Evolutionary conservation across 1,140 invertebrate genomes (phyloP).

Genomic region (Habropoda laboriosa): DNA sequence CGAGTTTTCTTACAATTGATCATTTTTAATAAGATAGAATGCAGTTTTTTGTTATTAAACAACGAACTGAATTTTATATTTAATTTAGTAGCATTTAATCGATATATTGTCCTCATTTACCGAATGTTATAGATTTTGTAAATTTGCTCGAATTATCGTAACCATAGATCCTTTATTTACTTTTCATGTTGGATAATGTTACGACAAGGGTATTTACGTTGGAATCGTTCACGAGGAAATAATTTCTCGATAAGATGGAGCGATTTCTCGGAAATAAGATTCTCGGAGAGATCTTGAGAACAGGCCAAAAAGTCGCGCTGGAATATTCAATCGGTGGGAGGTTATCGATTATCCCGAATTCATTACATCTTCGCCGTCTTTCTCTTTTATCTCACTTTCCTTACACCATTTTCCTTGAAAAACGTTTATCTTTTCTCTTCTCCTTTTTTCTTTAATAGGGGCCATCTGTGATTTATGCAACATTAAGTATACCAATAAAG

Average conservation of each 20-base stretch:
- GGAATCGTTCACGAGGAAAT: not conserved
- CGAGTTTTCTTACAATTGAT: no score
- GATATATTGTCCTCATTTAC: no score
- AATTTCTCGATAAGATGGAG: not conserved
- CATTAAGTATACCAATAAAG: no score
- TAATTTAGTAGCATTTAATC: no score
- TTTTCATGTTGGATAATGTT: not conserved
- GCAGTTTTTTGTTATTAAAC: no score
- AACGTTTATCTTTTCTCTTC: no score
- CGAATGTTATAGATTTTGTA: not conserved
- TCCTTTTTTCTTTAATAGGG: no score
- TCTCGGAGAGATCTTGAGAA: not conserved
- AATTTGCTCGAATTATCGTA: no score
- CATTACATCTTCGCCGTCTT: not conserved
- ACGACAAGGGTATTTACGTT: not conserved
- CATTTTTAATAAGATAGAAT: no score
- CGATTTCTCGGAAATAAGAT: not conserved
- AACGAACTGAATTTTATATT: no score
- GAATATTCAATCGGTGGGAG: not conserved
- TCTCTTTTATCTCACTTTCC: not conserved
- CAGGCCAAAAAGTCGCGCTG: not conserved
- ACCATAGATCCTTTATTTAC: no score
- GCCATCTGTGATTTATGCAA: no score
- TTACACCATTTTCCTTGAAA: not conserved
- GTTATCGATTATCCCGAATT: not conserved